Evolutionary conservation across 2,113 vertebrate species (phyloP).

Genomic region (Oplegnathus fasciatus): DNA sequence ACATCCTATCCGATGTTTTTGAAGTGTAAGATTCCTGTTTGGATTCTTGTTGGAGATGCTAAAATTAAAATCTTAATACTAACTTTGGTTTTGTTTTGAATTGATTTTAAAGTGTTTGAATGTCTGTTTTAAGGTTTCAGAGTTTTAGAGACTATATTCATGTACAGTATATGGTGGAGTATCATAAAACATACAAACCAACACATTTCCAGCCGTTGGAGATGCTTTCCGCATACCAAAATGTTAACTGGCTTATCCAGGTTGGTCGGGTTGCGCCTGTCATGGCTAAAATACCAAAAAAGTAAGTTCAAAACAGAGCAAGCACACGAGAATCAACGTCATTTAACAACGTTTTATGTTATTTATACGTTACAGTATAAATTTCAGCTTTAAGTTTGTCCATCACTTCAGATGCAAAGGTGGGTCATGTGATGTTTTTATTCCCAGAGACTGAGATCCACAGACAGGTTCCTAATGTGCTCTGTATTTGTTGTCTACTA

Average conservation of each 20-base stretch:
- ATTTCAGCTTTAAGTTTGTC: neutral
- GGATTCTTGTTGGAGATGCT: neutral
- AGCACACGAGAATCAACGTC: neutral
- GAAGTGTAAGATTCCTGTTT: neutral
- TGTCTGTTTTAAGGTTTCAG: too few species aligned
- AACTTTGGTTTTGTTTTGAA: neutral
- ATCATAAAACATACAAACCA: neutral
- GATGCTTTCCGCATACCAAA: neutral
- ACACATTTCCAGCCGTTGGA: neutral
- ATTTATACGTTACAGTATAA: neutral
- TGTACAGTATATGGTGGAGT: neutral
- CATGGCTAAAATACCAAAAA: neutral
- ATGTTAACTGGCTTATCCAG: too few species aligned
- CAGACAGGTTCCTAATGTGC: too few species aligned
- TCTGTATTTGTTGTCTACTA: too few species aligned
- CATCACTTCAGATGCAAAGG: neutral
- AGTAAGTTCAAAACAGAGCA: neutral
- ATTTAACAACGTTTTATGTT: neutral
- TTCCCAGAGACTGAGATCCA: too few species aligned
- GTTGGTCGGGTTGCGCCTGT: neutral
- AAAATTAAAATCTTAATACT: neutral
- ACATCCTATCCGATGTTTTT: neutral
- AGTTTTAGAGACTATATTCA: too few species aligned
- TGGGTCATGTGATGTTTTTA: too few species aligned
- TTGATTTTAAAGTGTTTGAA: neutral